Evolutionary conservation across 2,888 invertebrate genomes (phyloP).

Genomic region (Serripes groenlandicus): DNA sequence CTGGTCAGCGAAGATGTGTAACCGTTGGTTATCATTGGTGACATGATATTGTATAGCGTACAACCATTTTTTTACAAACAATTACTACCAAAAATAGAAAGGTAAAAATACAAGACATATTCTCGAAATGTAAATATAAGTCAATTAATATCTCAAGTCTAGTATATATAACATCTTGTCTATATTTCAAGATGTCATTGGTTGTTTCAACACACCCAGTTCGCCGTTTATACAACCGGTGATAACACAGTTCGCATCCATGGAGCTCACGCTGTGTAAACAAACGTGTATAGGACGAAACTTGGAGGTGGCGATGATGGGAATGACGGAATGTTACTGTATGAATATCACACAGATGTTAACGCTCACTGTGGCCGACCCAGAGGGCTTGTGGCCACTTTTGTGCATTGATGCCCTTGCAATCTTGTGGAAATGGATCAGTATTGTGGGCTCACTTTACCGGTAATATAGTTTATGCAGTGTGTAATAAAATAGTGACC

Average conservation of each 20-base stretch:
- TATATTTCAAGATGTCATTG: slow-evolving; percentile 48
- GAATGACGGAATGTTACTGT: slow-evolving; percentile 54
- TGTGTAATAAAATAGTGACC: no score
- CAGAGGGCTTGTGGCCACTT: slow-evolving; percentile 24
- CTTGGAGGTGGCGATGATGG: slow-evolving; percentile 40
- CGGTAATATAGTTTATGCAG: no score
- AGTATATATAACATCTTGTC: no score
- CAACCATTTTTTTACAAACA: no score
- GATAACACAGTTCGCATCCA: slow-evolving; percentile 36
- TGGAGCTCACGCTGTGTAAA: slow-evolving; percentile 57
- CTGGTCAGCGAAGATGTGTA: no score
- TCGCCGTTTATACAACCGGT: neutral
- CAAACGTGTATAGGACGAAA: slow-evolving; percentile 45
- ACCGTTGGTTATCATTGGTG: no score
- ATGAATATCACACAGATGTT: neutral
- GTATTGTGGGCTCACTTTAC: slow-evolving; percentile 43
- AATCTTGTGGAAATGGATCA: slow-evolving; percentile 51
- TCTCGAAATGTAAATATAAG: no score
- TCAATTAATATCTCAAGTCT: no score
- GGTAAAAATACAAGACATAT: no score
- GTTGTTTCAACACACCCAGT: slow-evolving; percentile 44
- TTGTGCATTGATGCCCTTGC: slow-evolving; percentile 39
- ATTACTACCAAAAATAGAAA: no score
- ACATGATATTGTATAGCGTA: no score
- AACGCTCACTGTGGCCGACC: neutral